phyloP scores from a whole-genome alignment of 2,888 invertebrate species.

The Dynastes maya region DNA sequence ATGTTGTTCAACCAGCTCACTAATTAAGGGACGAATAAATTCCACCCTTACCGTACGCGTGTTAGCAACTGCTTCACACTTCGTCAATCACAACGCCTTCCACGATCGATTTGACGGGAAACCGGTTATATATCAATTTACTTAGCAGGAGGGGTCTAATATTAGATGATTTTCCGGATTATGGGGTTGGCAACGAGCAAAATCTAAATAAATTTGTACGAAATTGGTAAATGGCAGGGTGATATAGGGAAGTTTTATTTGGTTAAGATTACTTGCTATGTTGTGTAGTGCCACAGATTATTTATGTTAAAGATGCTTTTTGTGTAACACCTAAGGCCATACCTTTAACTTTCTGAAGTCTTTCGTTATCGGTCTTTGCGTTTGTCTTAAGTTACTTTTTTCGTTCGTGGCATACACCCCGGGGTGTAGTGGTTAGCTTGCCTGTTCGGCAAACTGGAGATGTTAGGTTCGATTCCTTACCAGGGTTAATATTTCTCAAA shows the following conservation, averaged over 20 bases:
- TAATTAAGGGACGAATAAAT: constrained; percentile 27
- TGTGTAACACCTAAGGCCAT: too few species aligned
- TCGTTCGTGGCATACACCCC: too few species aligned
- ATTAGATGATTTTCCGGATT: constrained; percentile 9
- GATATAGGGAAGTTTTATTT: neutral
- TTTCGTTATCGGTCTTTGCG: too few species aligned
- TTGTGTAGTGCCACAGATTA: neutral
- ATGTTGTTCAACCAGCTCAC: constrained; percentile 15
- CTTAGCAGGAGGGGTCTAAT: neutral
- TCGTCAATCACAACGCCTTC: constrained; percentile 14
- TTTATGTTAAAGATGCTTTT: neutral
- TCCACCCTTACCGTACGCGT: constrained; percentile 10
- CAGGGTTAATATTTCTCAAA: too few species aligned
- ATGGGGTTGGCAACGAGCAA: neutral
- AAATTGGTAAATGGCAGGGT: neutral
- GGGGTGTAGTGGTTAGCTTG: too few species aligned
- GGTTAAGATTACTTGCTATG: neutral
- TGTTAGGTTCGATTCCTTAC: too few species aligned
- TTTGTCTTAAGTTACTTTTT: too few species aligned
- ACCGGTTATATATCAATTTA: constrained; percentile 21
- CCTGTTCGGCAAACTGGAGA: too few species aligned
- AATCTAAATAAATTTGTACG: neutral
- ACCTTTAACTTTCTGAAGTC: too few species aligned
- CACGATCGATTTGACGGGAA: neutral
- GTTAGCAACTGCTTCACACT: constrained; percentile 24